Evolutionary conservation across 1,140 invertebrate genomes (phyloP).

Genomic region (Rhagoletis zephyria): DNA sequence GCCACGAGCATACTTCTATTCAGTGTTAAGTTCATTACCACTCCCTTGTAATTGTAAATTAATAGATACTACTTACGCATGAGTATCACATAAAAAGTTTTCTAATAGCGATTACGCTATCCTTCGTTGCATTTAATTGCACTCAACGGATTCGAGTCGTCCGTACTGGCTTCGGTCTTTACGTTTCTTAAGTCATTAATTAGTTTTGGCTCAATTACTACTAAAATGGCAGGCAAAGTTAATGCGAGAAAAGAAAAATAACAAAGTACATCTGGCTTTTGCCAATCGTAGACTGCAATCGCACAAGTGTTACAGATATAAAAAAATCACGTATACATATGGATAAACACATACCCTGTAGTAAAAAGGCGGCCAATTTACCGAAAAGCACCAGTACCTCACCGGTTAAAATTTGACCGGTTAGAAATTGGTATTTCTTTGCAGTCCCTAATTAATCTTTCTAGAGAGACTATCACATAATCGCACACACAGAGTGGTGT

Average conservation of each 20-base stretch:
- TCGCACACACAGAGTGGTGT: too few species aligned
- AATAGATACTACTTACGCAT: neutral
- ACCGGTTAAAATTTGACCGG: too few species aligned
- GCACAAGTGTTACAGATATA: too few species aligned
- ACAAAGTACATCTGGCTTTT: neutral
- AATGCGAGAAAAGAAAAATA: neutral
- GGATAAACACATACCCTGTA: too few species aligned
- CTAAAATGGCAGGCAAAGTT: neutral
- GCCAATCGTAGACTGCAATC: neutral
- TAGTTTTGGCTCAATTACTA: slow-evolving; percentile 19
- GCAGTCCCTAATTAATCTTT: too few species aligned
- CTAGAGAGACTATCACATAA: too few species aligned
- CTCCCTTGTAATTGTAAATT: neutral
- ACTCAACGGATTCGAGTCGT: neutral
- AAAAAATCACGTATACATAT: too few species aligned
- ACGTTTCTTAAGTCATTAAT: slow-evolving; percentile 3
- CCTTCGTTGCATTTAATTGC: neutral
- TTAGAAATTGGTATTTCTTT: too few species aligned
- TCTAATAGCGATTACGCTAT: neutral
- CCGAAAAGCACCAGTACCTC: too few species aligned
- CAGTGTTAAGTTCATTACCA: slow-evolving; percentile 33
- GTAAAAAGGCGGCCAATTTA: too few species aligned
- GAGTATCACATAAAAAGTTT: neutral
- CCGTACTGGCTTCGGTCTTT: neutral
- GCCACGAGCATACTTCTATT: neutral